Conservation (phyloP, 2,797 vertebrate species). For the Tolypeutes matacus region DNA sequence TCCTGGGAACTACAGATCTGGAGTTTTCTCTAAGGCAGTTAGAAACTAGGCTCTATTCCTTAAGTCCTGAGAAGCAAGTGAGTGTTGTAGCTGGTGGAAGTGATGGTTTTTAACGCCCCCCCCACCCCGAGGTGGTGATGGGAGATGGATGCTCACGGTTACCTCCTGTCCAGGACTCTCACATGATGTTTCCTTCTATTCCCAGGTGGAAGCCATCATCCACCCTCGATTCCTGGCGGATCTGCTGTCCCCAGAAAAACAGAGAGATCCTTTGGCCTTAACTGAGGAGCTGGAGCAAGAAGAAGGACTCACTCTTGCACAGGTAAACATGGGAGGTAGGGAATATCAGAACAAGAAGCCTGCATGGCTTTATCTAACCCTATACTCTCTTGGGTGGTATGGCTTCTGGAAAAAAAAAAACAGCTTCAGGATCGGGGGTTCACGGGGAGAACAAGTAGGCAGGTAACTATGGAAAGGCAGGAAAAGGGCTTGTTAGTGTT, state of each 20-base stretch:
- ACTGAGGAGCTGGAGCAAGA: constrained; percentile 79
- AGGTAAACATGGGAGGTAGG: constrained; percentile 72
- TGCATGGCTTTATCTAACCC: not conserved
- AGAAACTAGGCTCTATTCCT: not conserved
- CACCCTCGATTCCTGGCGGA: constrained; percentile 81
- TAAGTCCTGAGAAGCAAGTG: not conserved
- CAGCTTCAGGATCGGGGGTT: not conserved
- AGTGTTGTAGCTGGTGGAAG: not conserved
- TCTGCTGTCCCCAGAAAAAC: constrained; percentile 84
- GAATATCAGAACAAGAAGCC: not conserved
- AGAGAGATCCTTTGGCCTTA: constrained; percentile 78
- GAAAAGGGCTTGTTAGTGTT: not conserved
- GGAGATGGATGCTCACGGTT: not conserved
- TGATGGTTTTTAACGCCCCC: not conserved
- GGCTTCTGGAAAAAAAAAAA: not conserved
- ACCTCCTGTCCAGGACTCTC: not conserved
- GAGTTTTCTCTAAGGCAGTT: not conserved
- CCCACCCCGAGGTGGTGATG: not conserved
- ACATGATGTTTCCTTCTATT: not conserved
- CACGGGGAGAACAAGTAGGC: not conserved
- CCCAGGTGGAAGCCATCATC: constrained; percentile 84
- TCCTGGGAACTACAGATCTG: not conserved
- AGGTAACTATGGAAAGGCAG: not conserved
- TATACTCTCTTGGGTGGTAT: not conserved
- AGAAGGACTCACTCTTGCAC: constrained; percentile 65